Evolutionary conservation across 2,113 vertebrate species (phyloP), one percentile per base, ranked within the genome.

Genomic region (Scophthalmus maximus): DNA sequence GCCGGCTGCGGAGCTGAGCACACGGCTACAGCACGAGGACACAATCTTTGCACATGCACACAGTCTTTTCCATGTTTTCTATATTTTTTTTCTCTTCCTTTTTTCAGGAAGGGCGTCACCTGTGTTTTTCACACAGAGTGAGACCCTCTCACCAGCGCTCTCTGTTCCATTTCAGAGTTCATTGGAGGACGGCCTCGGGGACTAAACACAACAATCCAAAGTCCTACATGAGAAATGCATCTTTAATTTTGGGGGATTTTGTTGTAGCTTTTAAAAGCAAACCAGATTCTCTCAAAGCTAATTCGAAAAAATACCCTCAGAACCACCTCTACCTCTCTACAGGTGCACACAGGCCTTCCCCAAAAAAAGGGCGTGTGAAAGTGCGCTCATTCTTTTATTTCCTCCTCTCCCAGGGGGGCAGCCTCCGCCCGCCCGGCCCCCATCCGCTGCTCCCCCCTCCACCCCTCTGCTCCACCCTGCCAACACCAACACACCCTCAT

Each of bases 401-500:
- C 82, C 71, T 78, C 46, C 64, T 67, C 73, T 88, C 88, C 85
- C 87, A 66, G 59, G 84, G n/a, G 77, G 87, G 56, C 55, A 68
- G 5, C 60, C 49, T 34, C 60, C 78, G 9, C 22, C 65, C 53
- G 17, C 34, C 17, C 46, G 61, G 53, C 58, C 81, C 32, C 44
- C 61, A 38, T 68, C 78, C 30, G 23, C 71, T 68, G 68, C 70
- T 78, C 67, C 76, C n/a, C 77, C 76, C 78, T 64, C 79, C 81
- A 74, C 51, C 73, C 66, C 78, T 64, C 68, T 79, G 66, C 82
- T 89, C 78, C 86, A 87, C 84, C 76, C 86, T 88, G 86, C 90
- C 89, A 88, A 91, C 83, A 91, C 72, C 76, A 90, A 90, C 87
- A 88, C 76, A 78, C 86, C 83, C 87, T 84, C 34, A 58, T 87